Conservation (phyloP, 2,797 vertebrate species). For the Poeciliopsis paucimaculata region DNA sequence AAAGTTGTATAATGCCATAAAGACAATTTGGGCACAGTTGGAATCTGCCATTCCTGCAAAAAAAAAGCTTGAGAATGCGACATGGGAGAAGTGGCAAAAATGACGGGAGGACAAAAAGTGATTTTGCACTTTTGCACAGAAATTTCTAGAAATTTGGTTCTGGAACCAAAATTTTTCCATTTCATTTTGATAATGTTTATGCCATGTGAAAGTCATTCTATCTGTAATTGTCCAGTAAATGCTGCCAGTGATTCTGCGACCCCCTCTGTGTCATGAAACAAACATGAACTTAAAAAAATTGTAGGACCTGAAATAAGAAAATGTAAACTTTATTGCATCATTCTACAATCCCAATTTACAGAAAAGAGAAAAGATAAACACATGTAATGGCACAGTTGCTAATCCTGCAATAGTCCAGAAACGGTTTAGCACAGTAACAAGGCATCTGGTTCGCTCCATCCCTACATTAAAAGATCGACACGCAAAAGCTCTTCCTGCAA, state of each 20-base stretch:
- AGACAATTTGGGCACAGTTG: neutral
- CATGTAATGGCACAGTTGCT: slow-evolving; percentile 79
- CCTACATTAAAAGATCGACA: slow-evolving; percentile 61
- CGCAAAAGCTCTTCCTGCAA: slow-evolving; percentile 60
- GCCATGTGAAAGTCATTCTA: neutral
- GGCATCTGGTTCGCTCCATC: slow-evolving; percentile 39
- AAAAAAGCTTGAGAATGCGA: neutral
- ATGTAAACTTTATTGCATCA: slow-evolving; percentile 87
- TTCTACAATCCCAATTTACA: slow-evolving; percentile 80
- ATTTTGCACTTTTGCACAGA: neutral
- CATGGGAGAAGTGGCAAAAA: neutral
- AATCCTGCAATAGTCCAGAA: slow-evolving; percentile 75
- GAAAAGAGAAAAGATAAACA: slow-evolving; percentile 71
- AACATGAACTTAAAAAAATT: slow-evolving; percentile 11
- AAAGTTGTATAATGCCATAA: neutral
- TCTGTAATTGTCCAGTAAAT: neutral
- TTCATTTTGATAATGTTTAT: neutral
- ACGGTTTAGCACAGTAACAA: slow-evolving; percentile 59
- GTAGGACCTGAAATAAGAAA: slow-evolving; percentile 74
- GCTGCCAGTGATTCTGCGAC: neutral
- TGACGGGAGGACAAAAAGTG: neutral
- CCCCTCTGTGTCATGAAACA: neutral
- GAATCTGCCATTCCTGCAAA: neutral
- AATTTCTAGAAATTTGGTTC: neutral
- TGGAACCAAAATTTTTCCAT: neutral